These are phyloP conservation scores for Hassar affinis DNA, from an alignment of 2,113 vertebrate genomes.

Conservation along the genomic window DNA sequence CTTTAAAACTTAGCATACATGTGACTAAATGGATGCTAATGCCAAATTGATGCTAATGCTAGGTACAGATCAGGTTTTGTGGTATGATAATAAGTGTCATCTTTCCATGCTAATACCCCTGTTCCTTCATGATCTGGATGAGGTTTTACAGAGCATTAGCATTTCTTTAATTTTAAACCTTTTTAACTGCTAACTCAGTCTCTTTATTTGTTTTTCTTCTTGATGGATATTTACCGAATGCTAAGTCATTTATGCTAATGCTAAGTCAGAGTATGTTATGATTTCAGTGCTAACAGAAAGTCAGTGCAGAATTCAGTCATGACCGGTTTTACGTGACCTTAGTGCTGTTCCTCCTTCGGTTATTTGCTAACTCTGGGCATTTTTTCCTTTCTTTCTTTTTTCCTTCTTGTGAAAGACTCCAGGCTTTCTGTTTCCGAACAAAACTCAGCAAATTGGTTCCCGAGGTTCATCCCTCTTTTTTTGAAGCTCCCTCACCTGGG, in stretches of 20 bases:
- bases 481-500: slow-evolving; percentile 73
- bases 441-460: slow-evolving; percentile 85
- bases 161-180: not conserved
- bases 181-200: not conserved
- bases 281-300: not conserved
- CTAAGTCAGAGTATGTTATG: not conserved
- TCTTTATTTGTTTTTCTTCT: not conserved
- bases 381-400: slow-evolving; percentile 3
- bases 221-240: not conserved
- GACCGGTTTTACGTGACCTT: not conserved
- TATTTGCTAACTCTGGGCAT: not conserved
- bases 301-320: not conserved
- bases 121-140: not conserved
- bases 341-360: not conserved
- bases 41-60: not conserved
- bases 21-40: not conserved
- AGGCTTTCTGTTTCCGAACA: slow-evolving; percentile 74
- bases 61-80: not conserved
- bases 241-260: not conserved
- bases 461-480: slow-evolving; percentile 76
- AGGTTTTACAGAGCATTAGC: not conserved
- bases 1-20: not conserved
- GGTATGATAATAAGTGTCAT: not conserved
- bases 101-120: not conserved
- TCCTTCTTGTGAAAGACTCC: slow-evolving; percentile 58